Conservation (phyloP, 2,113 vertebrate species). For the Chunga burmeisteri region DNA sequence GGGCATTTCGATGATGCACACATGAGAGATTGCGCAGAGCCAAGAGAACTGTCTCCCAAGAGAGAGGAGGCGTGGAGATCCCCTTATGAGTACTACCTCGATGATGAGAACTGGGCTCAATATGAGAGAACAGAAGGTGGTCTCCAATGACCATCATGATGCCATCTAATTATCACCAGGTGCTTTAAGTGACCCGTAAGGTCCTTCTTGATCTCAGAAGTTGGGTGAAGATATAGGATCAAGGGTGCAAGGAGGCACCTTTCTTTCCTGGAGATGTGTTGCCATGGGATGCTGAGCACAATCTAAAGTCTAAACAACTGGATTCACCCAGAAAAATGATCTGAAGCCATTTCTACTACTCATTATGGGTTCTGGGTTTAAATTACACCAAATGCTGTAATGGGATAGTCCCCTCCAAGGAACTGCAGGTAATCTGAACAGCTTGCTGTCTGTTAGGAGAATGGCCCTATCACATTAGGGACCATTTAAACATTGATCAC, state of each 20-base stretch:
- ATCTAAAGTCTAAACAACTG: background rate
- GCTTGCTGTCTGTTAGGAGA: background rate
- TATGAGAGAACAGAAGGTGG: no score
- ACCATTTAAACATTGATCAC: background rate
- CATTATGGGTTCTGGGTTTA: background rate
- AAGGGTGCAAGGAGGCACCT: background rate
- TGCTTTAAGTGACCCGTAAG: background rate
- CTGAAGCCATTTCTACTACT: background rate
- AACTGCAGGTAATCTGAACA: background rate
- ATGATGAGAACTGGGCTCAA: background rate
- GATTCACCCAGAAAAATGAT: background rate
- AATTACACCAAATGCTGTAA: background rate
- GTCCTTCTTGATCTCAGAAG: background rate
- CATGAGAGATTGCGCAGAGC: background rate
- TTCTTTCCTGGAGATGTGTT: background rate
- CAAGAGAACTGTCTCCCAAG: background rate
- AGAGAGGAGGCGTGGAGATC: fast-evolving
- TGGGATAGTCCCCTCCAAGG: background rate
- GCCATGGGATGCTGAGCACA: background rate
- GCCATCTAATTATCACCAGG: background rate
- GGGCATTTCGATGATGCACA: background rate
- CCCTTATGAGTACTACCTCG: fast-evolving
- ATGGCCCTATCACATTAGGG: background rate
- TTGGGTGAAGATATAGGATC: background rate
- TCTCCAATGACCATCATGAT: background rate